phyloP scores from a whole-genome alignment of 2,797 vertebrate genomes.

The Poeciliopsis gracilis region DNA sequence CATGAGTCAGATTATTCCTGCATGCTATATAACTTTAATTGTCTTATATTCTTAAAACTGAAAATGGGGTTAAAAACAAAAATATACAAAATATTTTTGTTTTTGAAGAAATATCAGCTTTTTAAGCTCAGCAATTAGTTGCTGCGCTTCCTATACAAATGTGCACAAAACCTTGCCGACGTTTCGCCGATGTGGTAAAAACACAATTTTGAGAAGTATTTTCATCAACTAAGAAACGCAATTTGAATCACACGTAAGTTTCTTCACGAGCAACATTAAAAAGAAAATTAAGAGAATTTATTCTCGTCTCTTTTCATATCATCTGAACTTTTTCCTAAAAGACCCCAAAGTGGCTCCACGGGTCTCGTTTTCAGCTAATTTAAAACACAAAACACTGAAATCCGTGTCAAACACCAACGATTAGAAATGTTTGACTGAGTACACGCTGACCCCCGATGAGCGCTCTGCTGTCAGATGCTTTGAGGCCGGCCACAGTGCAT shows the following conservation, averaged over 20 bases:
- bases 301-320: background rate
- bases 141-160: too few relatives aligned
- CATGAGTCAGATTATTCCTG: background rate
- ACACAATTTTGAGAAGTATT: too few relatives aligned
- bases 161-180: too few relatives aligned
- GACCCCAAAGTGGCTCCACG: background rate
- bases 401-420: background rate
- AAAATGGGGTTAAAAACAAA: background rate
- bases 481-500: slow-evolving; percentile 41
- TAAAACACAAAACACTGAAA: background rate
- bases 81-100: too few relatives aligned
- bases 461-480: background rate
- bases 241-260: too few relatives aligned
- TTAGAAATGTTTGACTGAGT: background rate
- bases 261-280: too few relatives aligned
- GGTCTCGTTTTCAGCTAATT: background rate
- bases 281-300: too few relatives aligned
- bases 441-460: background rate
- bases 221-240: too few relatives aligned
- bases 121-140: background rate
- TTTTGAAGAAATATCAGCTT: too few relatives aligned
- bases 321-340: background rate
- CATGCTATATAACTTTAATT: background rate
- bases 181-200: too few relatives aligned
- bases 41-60: background rate